Percentiles rank a stretch among this genome's conserved stretches.
Conservation (phyloP, 2,113 vertebrate species). For the Plotosus lineatus region DNA sequence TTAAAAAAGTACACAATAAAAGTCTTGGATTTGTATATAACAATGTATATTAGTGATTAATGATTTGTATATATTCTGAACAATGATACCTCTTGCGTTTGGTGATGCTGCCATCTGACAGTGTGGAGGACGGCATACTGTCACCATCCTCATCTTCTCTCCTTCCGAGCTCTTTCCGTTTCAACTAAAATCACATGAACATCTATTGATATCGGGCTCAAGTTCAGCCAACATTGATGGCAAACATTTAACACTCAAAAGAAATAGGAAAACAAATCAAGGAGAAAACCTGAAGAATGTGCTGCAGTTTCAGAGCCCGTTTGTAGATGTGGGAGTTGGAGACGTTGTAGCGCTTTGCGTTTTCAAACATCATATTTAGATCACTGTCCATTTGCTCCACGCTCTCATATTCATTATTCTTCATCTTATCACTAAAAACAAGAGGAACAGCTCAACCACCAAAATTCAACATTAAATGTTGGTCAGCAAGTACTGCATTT, state of each 20-base stretch:
- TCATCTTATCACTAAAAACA: constrained; percentile 86
- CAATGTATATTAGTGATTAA: too few relatives aligned
- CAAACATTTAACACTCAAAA: background rate
- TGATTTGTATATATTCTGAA: background rate
- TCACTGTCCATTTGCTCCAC: constrained; percentile 91
- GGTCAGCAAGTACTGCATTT: background rate
- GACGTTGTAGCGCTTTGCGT: constrained; percentile 95
- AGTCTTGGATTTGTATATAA: too few relatives aligned
- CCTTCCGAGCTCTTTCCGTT: constrained; percentile 91
- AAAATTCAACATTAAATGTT: background rate
- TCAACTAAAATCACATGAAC: constrained; percentile 73
- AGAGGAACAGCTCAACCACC: background rate
- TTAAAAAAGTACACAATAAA: too few relatives aligned
- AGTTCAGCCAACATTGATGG: background rate
- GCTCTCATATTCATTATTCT: constrained; percentile 92
- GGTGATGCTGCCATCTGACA: constrained; percentile 89
- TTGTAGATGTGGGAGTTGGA: constrained; percentile 97
- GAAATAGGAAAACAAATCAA: background rate
- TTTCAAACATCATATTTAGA: constrained; percentile 96
- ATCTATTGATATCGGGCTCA: background rate
- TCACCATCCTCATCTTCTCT: constrained; percentile 94
- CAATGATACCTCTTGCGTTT: constrained; percentile 90
- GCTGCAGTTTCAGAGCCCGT: constrained; percentile 91
- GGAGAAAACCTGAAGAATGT: constrained; percentile 88
- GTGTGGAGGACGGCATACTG: constrained; percentile 95